phyloP scores from a whole-genome alignment of 2,113 vertebrate genomes.

The Vulpes vulpes region DNA sequence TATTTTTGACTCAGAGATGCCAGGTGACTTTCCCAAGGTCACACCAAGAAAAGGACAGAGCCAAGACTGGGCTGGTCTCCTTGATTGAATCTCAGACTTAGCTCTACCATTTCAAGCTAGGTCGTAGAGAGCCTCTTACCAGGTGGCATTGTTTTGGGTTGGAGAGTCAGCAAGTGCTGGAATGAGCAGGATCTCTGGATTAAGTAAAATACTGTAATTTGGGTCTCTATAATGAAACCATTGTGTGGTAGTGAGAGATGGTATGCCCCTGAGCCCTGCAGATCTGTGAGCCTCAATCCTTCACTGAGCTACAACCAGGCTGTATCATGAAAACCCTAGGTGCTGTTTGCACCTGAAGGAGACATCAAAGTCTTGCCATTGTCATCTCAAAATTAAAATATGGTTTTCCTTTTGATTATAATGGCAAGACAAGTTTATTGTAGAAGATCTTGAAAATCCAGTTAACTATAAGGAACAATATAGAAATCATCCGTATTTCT shows the following conservation, averaged over 20 bases:
- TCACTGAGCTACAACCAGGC: background rate
- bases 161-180: background rate
- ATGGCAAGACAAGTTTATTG: background rate
- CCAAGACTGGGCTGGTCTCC: background rate
- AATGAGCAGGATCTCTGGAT: background rate
- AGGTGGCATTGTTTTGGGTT: background rate
- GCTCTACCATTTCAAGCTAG: rapidly evolving
- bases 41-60: background rate
- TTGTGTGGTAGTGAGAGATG: background rate
- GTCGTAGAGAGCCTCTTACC: background rate
- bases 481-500: background rate
- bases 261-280: rapidly evolving
- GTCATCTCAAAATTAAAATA: background rate
- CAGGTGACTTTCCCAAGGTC: background rate
- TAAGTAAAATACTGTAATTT: background rate
- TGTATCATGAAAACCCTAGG: background rate
- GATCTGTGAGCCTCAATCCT: background rate
- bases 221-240: too few relatives aligned
- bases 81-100: background rate
- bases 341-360: background rate
- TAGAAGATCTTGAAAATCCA: background rate
- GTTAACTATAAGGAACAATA: background rate
- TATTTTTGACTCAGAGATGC: background rate
- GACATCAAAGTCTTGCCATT: background rate
- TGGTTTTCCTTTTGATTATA: background rate